A percentile compares a stretch with the other conserved stretches of the same genome.
These are phyloP conservation scores for Strix occidentalis DNA, from an alignment of 2,797 vertebrate genomes.

Conservation along the genomic window DNA sequence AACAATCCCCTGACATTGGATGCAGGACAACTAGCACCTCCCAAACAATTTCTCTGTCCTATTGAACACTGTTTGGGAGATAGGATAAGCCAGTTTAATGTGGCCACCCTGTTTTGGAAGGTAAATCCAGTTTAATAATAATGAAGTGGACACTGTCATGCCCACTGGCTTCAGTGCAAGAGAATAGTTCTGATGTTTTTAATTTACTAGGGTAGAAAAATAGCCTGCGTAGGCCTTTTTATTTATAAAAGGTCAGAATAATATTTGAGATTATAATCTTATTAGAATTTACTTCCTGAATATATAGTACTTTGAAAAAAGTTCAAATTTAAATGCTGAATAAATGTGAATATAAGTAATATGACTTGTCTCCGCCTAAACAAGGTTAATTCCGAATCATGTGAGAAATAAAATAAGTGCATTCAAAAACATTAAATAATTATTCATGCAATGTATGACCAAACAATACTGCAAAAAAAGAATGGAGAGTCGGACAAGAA, in stretches of 20 bases:
- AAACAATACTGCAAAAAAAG: neutral
- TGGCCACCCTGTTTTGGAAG: neutral
- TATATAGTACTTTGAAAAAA: neutral
- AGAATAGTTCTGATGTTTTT: neutral
- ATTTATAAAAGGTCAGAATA: conserved; percentile 3
- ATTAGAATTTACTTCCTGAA: neutral
- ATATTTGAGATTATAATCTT: neutral
- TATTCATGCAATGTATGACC: neutral
- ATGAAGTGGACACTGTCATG: neutral
- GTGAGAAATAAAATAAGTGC: neutral
- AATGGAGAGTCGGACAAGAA: neutral
- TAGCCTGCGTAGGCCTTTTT: neutral
- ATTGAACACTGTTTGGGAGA: neutral
- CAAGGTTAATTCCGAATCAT: neutral
- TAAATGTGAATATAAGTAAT: neutral
- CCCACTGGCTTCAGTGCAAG: neutral
- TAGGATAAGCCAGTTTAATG: neutral
- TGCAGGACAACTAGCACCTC: neutral
- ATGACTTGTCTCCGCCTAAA: neutral
- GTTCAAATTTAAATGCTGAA: neutral
- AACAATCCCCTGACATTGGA: neutral
- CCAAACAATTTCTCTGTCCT: neutral
- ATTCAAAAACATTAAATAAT: neutral
- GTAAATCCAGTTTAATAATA: neutral
- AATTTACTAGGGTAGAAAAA: neutral